Evolutionary conservation across 2,113 vertebrate species (phyloP), one percentile per base, ranked within the genome.

Genomic region (Morphnarchus princeps): DNA sequence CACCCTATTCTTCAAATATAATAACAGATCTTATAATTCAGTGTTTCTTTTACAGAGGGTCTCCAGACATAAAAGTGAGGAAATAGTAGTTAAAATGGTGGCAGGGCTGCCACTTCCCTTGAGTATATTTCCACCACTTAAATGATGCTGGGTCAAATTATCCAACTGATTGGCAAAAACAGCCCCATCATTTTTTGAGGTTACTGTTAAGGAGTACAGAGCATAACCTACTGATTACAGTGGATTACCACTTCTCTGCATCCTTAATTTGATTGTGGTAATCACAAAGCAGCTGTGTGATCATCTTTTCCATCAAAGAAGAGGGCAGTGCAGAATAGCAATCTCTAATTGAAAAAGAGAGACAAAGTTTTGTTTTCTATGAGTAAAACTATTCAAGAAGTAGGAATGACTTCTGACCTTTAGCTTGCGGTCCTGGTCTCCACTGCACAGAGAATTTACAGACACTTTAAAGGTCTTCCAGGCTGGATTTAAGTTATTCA

Each of bases 381-480:
- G 14, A 90, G 22, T 24, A 73, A 59, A 86, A 62, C n/a, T 34
- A 57, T 50, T 85, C 5, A 81, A 80, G 65, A 79, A 73, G 36
- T 34, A n/a, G 90, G 54, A 90, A 65, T 80, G 40, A 78, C 61
- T 90, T 95, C 98, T 97, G 92, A 99, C 99, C 99, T 99, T 99
- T 55, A 99, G 98, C 81, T 98, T 98, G 79, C 99, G 99, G 49
- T 99, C 99, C 43, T 99, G 99, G 97, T 99, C 99, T 93, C 99
- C 99, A 7, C 99, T 99, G 98, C 99, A 99, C 70, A 99, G 98
- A 28, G 99, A 99, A 98, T 99, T 99, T 63, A 99, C 98, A 3
- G 99, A 99, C 34, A 99, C 99, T 97, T 99, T 99, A 97, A 99
- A 99, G 50, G 99, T 99, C 96, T 99, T 99, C 99, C 99, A 99